These are phyloP conservation scores for Teinopalpus imperialis DNA, from an alignment of 2,888 invertebrate species.

Conservation along the genomic window DNA sequence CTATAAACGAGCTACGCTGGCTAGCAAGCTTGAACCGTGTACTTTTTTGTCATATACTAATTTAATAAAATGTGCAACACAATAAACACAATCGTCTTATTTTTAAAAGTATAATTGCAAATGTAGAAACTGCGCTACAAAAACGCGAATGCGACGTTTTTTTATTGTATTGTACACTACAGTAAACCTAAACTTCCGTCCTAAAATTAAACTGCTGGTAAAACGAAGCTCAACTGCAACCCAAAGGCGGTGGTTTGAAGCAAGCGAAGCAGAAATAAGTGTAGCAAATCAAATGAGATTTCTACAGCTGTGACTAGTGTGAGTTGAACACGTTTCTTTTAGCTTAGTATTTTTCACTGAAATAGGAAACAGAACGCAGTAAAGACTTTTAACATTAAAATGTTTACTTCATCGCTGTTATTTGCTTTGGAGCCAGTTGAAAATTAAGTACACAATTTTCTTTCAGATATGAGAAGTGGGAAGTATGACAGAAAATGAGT, in stretches of 20 bases:
- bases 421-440: not conserved
- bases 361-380: not conserved
- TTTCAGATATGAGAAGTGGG: too few species aligned
- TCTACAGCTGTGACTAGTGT: conserved; percentile 40
- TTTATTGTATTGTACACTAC: too few species aligned
- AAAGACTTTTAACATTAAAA: not conserved
- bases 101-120: too few species aligned
- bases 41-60: too few species aligned
- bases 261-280: conserved; percentile 30
- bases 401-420: not conserved
- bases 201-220: conserved; percentile 9
- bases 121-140: too few species aligned
- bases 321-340: conserved; percentile 50
- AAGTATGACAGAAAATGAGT: too few species aligned
- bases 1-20: too few species aligned
- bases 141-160: too few species aligned
- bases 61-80: too few species aligned
- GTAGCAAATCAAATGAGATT: conserved; percentile 47
- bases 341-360: conserved; percentile 18
- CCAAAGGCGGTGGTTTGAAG: conserved; percentile 26
- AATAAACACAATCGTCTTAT: too few species aligned
- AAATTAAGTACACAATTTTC: not conserved
- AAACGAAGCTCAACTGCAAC: conserved; percentile 1
- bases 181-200: conserved; percentile 5
- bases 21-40: too few species aligned